These are phyloP conservation scores for Pterocles orientalis DNA, from an alignment of 2,113 vertebrate species.

Conservation along the genomic window DNA sequence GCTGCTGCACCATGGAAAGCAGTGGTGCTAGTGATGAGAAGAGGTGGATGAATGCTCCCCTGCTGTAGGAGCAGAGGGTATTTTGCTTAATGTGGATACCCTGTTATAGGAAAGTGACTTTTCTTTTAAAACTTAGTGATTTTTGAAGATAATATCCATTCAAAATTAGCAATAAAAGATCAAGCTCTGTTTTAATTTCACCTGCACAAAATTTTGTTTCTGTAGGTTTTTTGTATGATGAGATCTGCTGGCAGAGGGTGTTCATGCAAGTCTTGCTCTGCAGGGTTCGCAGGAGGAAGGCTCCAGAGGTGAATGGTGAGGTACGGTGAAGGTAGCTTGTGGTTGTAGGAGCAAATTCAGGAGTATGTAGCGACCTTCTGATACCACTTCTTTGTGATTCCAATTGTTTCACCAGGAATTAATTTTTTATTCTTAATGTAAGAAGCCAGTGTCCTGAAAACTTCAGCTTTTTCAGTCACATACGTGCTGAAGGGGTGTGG, in stretches of 20 bases:
- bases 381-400: background rate
- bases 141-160: background rate
- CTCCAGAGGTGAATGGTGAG: background rate
- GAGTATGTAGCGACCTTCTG: background rate
- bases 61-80: background rate
- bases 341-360: background rate
- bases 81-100: background rate
- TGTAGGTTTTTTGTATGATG: background rate
- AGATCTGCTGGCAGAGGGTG: background rate
- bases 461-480: background rate
- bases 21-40: background rate
- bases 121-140: background rate
- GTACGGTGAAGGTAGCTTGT: background rate
- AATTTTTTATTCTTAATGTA: background rate
- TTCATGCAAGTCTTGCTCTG: background rate
- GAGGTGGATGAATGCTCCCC: background rate
- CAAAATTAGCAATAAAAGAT: background rate
- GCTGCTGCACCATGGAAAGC: background rate
- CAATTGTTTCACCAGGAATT: background rate
- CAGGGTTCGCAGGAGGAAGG: background rate
- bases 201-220: background rate
- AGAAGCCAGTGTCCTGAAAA: background rate
- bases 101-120: background rate
- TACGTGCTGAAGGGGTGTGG: background rate
- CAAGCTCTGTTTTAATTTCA: background rate